Base-by-base conservation (phyloP, 2,113 vertebrate species). In the Callorhinus ursinus region DNA sequence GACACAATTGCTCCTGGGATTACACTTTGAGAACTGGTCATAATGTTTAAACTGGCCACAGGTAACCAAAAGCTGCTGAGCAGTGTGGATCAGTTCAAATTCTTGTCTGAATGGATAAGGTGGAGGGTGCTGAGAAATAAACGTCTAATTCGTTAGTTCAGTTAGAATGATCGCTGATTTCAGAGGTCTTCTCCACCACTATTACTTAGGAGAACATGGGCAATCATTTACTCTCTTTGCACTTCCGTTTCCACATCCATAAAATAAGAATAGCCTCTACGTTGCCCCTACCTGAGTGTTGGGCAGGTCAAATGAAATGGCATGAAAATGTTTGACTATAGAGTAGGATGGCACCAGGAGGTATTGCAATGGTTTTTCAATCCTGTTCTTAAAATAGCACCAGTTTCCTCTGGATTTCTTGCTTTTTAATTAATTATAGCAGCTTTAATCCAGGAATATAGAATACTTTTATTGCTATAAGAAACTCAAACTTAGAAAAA, bases 381-480 rank as follows among this genome's bases (percentile, higher is more conserved):
- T 84, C 49, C 12, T n/a, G 3, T 88, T 80, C 31, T 59, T 59
- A 90, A 84, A 96, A 86, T 7, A 2, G 59, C 77, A 94, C 57
- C 42, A 11, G 49, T 77, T 92, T 94, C 61, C 89, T 88, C 88
- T 8, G 39, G 42, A 55, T 57, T 18, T 87, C 72, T 90, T 72
- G 59, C 24, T 95, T 77, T 90, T 72, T 96, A 53, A 96, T 95
- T 92, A 93, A 85, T 86, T 77, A 82, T 7, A 96, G 83, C 83
- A 92, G 74, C 46, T 88, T 97, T 96, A 95, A 96, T 71, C 33
- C 71, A 82, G 31, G 85, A 90, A 91, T 90, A 89, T 1, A 65
- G 28, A 88, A 88, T 79, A 81, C 24, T 80, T 95, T 96, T 84
- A 97, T 71, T 82, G 86, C 82, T 86, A 91, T 90, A 71, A 96